phyloP scores from a whole-genome alignment of 2,888 invertebrate genomes.

The Metalampra italica region DNA sequence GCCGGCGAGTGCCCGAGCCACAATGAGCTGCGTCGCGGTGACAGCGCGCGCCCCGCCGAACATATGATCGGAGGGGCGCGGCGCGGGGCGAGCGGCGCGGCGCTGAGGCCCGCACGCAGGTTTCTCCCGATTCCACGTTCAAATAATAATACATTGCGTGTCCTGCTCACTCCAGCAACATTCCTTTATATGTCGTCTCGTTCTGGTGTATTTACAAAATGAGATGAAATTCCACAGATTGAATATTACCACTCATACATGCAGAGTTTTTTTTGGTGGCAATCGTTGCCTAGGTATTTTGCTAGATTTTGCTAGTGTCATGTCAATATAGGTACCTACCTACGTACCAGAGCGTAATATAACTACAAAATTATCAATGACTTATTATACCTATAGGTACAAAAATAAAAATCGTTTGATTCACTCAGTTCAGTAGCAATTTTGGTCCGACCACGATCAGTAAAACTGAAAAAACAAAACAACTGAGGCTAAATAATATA shows the following conservation, averaged over 20 bases:
- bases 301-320: too few relatives aligned
- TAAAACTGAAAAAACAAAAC: too few relatives aligned
- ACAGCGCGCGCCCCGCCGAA: constrained; percentile 52
- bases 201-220: constrained; percentile 51
- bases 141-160: constrained; percentile 69
- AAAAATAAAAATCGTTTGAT: too few relatives aligned
- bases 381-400: too few relatives aligned
- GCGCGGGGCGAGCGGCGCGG: constrained; percentile 43
- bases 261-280: too few relatives aligned
- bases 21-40: constrained; percentile 49
- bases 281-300: too few relatives aligned
- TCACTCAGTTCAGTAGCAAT: too few relatives aligned
- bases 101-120: constrained; percentile 75
- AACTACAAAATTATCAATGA: too few relatives aligned
- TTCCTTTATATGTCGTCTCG: constrained; percentile 41
- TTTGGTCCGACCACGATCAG: too few relatives aligned
- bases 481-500: too few relatives aligned
- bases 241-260: not conserved
- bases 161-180: constrained; percentile 54
- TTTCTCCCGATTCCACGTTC: constrained; percentile 70
- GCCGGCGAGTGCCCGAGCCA: constrained; percentile 71
- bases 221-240: constrained; percentile 38
- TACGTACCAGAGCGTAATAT: too few relatives aligned
- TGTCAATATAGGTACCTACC: too few relatives aligned
- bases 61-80: constrained; percentile 72